These are phyloP conservation scores for Agapetus fuscipes DNA, from an alignment of 2,888 invertebrate species.

Conservation along the genomic window DNA sequence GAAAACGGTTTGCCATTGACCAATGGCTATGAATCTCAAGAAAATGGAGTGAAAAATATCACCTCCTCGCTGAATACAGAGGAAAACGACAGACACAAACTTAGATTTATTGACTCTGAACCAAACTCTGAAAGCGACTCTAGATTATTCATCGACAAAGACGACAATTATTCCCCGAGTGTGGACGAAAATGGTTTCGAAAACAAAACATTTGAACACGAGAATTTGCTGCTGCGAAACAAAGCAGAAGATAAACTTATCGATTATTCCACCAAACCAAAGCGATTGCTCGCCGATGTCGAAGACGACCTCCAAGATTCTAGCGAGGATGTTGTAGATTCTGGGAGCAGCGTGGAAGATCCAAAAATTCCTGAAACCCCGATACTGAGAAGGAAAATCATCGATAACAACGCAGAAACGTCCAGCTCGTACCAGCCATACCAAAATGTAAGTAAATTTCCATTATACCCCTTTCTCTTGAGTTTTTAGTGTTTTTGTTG, in stretches of 20 bases:
- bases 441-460: slow-evolving; percentile 15
- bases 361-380: slow-evolving; percentile 32
- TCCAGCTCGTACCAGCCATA: slow-evolving; percentile 5
- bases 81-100: slow-evolving; percentile 24
- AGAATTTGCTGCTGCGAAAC: slow-evolving; percentile 37
- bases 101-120: slow-evolving; percentile 20
- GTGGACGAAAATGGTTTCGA: slow-evolving; percentile 41
- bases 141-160: slow-evolving; percentile 32
- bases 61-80: slow-evolving; percentile 38
- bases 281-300: too few relatives aligned
- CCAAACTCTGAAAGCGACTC: slow-evolving; percentile 23
- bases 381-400: slow-evolving; percentile 31
- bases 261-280: slow-evolving; percentile 1
- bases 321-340: slow-evolving; percentile 23
- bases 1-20: slow-evolving; percentile 20
- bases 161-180: slow-evolving; percentile 33
- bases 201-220: slow-evolving; percentile 41
- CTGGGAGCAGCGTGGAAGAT: too few relatives aligned
- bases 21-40: too few relatives aligned
- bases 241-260: slow-evolving; percentile 29
- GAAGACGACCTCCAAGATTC: slow-evolving; percentile 30
- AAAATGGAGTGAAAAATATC: slow-evolving; percentile 27
- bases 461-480: neutral
- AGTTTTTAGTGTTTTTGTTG: neutral
- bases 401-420: slow-evolving; percentile 21